Evolutionary conservation across 2,113 vertebrate genomes (phyloP), one percentile per base, ranked within the genome.

Genomic region (Regulus satrapa): DNA sequence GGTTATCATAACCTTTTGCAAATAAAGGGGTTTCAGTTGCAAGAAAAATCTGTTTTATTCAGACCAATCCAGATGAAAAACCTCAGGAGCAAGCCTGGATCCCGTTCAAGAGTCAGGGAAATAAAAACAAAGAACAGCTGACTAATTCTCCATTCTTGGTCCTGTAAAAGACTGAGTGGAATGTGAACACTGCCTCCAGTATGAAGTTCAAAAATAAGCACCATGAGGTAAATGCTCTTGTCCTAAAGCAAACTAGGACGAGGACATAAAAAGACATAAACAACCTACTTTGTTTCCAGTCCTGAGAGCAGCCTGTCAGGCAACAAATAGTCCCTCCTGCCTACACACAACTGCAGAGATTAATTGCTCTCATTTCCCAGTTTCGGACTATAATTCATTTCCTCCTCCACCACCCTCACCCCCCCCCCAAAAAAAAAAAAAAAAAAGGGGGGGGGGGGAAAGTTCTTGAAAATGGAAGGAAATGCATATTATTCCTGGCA

Each of bases 71-170:
- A 95, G 95, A 93, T 95, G 96, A 96, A 74, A 96, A 97, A 95
- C 67, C 88, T 96, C 94, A 96, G 94, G 75, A 96, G 95, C 72
- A 25, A 96, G 88, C 36, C 85, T 97, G 93, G 93, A 83, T 20
- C 68, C 40, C 5, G 83, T 92, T 97, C 95, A 97, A 96, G 90
- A 96, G 90, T 90, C 92, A 92, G 93, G 68, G 92, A 87, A 97
- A 96, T 95, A 91, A 96, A 96, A 97, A 95, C 96, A 96, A 97
- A 93, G 95, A 96, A 95, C 96, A 97, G 96, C 95, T 97, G 95
- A 96, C 94, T 93, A 96, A 94, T 96, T 96, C 93, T 89, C 88
- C 88, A 28, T 74, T 89, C 94, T 90, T 28, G 59, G 85, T 93
- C 90, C 90, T 85, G 80, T 67, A 93, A 95, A 96, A 94, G 92